Conservation (phyloP, 2,797 vertebrate genomes). For the Myripristis murdjan region DNA sequence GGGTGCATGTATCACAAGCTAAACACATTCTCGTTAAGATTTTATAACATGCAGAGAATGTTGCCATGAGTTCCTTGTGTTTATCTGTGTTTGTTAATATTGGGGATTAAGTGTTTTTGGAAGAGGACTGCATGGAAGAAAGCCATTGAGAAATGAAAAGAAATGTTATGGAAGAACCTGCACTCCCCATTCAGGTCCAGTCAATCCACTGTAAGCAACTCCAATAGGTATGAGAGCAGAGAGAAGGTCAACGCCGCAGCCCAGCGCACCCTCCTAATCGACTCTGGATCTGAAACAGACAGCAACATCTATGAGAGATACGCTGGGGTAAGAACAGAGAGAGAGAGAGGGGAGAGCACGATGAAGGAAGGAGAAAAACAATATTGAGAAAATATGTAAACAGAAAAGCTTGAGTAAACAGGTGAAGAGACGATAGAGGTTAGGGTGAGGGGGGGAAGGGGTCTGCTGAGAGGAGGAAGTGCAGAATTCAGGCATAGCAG, state of each 20-base stretch:
- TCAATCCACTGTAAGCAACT: conserved; percentile 74
- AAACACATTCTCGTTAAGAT: background rate
- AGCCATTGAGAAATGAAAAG: background rate
- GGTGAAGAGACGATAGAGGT: conserved; percentile 51
- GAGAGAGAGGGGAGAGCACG: background rate
- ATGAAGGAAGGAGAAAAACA: conserved; percentile 25
- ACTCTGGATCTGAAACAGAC: conserved; percentile 84
- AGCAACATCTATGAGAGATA: conserved; percentile 78
- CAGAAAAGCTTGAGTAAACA: conserved; percentile 59
- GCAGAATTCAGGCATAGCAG: conserved; percentile 65
- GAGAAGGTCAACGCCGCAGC: conserved; percentile 84
- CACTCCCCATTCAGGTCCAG: conserved; percentile 61
- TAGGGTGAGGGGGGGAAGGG: conserved; percentile 53
- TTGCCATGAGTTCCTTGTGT: background rate
- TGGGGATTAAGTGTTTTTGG: conserved; percentile 5
- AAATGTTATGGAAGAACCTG: conserved; percentile 23
- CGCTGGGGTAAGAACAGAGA: conserved; percentile 49
- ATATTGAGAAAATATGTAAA: conserved; percentile 47
- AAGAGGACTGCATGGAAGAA: conserved; percentile 15
- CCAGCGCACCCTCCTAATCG: conserved; percentile 83
- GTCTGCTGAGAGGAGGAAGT: conserved; percentile 67
- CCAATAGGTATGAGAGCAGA: conserved; percentile 81
- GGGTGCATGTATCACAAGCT: background rate
- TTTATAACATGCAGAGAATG: background rate
- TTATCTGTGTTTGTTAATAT: background rate